Evolutionary conservation across 2,113 vertebrate species (phyloP).

Genomic region (Festucalex cinctus): DNA sequence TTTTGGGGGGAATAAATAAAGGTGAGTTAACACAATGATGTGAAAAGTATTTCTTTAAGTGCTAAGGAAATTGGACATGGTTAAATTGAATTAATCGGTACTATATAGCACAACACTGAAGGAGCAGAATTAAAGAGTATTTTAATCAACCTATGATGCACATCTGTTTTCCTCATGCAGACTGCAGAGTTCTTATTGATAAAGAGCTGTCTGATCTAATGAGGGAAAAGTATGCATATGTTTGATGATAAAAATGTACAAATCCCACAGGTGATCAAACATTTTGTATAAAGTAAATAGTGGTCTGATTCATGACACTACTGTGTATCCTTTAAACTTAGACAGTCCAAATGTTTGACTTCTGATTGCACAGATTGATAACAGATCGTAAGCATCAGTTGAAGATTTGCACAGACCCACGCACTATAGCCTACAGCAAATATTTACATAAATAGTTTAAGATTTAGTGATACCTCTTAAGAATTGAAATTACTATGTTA

Average conservation of each 20-base stretch:
- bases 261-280: conserved; percentile 61
- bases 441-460: neutral
- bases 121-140: neutral
- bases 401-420: neutral
- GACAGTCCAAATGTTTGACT: conserved; percentile 1
- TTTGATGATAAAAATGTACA: conserved; percentile 54
- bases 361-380: conserved; percentile 21
- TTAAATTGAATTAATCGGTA: too few relatives aligned
- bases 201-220: neutral
- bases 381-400: conserved; percentile 3
- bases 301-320: conserved; percentile 1
- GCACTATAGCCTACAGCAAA: neutral
- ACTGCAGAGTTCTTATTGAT: neutral
- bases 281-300: conserved; percentile 50
- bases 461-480: neutral
- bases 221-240: conserved; percentile 19
- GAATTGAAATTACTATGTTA: neutral
- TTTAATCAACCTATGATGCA: neutral
- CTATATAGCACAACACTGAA: neutral
- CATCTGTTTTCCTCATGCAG: neutral
- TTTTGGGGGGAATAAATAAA: neutral
- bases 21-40: neutral
- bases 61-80: neutral
- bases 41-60: neutral
- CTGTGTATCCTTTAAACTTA: neutral